Conservation (phyloP, 2,888 invertebrate species). For the Himalopsyche kuldschensis region DNA sequence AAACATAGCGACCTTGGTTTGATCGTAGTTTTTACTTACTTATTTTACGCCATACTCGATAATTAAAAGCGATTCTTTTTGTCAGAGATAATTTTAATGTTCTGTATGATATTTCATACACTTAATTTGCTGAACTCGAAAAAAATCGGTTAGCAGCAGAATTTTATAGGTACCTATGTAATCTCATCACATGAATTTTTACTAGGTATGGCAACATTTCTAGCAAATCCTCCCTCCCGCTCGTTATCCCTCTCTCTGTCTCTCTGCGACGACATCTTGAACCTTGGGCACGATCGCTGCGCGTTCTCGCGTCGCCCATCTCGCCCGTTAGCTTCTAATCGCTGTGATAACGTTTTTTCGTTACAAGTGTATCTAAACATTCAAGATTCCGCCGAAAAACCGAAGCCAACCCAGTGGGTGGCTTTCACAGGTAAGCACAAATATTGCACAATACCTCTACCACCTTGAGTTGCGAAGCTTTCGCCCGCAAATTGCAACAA, state of each 20-base stretch:
- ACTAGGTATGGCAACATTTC: not conserved
- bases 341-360: conserved; percentile 57
- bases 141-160: not conserved
- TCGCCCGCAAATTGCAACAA: conserved; percentile 3
- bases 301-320: conserved; percentile 18
- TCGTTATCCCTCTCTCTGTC: not conserved
- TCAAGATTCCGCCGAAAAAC: conserved; percentile 82
- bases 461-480: not conserved
- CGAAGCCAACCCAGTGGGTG: conserved; percentile 80
- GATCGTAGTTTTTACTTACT: too few relatives aligned
- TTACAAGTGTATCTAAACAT: conserved; percentile 66
- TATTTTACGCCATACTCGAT: too few relatives aligned
- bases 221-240: not conserved
- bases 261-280: conserved; percentile 23
- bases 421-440: conserved; percentile 66
- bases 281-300: conserved; percentile 26
- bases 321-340: conserved; percentile 12
- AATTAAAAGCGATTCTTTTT: too few relatives aligned
- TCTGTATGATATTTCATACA: too few relatives aligned
- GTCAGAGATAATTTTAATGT: too few relatives aligned
- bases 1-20: too few relatives aligned
- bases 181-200: not conserved
- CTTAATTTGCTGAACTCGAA: not conserved
- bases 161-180: not conserved
- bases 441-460: not conserved